These are phyloP conservation scores for Deroplatys truncata DNA, from an alignment of 2,888 invertebrate species.

Conservation along the genomic window DNA sequence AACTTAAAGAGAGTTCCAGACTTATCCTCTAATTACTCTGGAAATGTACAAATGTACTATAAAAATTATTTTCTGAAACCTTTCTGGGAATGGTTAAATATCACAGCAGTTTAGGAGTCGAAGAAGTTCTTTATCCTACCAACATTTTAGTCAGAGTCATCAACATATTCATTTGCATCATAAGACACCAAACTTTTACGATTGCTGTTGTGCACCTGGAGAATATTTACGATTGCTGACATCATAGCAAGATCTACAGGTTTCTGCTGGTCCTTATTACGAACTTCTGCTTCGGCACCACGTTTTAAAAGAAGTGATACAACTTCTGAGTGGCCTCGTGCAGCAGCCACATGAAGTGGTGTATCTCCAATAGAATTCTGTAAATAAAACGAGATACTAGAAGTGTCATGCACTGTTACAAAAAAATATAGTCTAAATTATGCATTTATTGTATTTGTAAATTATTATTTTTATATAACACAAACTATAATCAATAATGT, in stretches of 20 bases:
- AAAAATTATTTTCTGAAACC: not conserved
- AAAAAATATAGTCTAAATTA: too few relatives aligned
- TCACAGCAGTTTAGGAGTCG: not conserved
- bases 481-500: too few relatives aligned
- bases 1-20: too few relatives aligned
- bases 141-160: constrained; percentile 43
- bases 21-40: not conserved
- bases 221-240: constrained; percentile 41
- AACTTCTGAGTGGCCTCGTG: constrained; percentile 54
- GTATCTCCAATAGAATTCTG: constrained; percentile 65
- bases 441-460: too few relatives aligned
- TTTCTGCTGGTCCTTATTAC: constrained; percentile 51
- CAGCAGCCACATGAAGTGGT: constrained; percentile 58
- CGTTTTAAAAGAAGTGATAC: constrained; percentile 51
- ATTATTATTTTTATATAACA: too few relatives aligned
- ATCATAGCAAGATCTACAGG: constrained; percentile 53
- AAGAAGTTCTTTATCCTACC: too few relatives aligned
- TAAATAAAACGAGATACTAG: constrained; percentile 6
- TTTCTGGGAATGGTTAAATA: not conserved
- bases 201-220: constrained; percentile 39
- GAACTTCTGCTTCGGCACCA: constrained; percentile 48
- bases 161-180: constrained; percentile 43
- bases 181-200: constrained; percentile 36
- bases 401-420: too few relatives aligned
- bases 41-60: not conserved